Percentiles rank a stretch among this genome's conserved stretches.
Evolutionary conservation across 2,797 vertebrate species (phyloP).

Genomic region (Malurus splendens): DNA sequence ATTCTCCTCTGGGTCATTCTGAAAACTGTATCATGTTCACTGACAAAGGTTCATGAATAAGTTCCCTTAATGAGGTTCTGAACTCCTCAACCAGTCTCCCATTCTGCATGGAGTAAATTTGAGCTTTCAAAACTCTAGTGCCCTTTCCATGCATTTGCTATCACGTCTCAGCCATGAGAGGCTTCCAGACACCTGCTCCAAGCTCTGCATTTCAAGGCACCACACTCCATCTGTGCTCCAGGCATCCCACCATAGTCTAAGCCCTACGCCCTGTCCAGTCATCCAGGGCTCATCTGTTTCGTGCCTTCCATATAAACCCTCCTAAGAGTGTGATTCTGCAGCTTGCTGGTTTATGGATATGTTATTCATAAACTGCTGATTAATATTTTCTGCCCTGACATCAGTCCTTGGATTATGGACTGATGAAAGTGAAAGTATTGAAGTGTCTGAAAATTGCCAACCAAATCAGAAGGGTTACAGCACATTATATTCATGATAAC

Average conservation of each 20-base stretch:
- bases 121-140: not conserved
- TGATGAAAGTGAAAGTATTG: not conserved
- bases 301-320: not conserved
- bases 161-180: rapidly evolving
- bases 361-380: not conserved
- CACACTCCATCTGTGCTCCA: not conserved
- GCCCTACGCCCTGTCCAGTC: not conserved
- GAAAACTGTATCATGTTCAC: not conserved
- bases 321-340: not conserved
- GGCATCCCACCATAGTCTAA: not conserved
- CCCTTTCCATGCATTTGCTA: not conserved
- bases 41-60: not conserved
- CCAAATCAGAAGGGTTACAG: not conserved
- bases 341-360: not conserved
- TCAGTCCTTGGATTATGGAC: not conserved
- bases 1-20: not conserved
- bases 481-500: not conserved
- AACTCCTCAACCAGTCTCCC: not conserved
- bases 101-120: not conserved
- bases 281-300: not conserved
- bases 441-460: not conserved
- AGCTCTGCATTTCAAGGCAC: not conserved
- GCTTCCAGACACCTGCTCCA: not conserved
- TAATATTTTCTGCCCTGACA: not conserved
- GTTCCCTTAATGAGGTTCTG: not conserved